phyloP scores from a whole-genome alignment of 1,140 invertebrate species.

The Periplaneta americana region DNA sequence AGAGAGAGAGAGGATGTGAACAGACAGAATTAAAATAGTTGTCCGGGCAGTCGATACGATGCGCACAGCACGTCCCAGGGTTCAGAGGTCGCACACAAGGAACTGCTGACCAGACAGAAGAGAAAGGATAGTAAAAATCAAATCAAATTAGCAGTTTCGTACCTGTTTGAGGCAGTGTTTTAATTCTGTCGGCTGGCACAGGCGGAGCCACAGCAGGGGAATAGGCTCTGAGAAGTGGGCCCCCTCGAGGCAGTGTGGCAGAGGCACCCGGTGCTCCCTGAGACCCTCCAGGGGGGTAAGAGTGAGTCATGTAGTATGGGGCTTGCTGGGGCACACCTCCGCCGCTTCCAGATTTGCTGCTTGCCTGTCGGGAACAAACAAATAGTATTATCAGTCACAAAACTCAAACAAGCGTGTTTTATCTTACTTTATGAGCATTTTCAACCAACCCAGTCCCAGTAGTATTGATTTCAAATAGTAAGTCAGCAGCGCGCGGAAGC shows the following conservation, averaged over 20 bases:
- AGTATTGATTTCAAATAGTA: no score
- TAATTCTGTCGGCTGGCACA: slow-evolving; percentile 48
- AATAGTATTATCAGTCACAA: background rate
- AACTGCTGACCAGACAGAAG: no score
- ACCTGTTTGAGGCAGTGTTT: slow-evolving; percentile 27
- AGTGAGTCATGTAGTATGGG: slow-evolving; percentile 49
- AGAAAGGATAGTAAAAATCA: background rate
- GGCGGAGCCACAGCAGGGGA: slow-evolving; percentile 50
- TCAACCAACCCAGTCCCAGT: no score
- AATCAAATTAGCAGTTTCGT: background rate
- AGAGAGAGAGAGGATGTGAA: no score
- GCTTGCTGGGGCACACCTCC: slow-evolving; percentile 22
- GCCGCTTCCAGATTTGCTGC: slow-evolving; percentile 38
- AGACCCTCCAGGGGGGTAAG: slow-evolving; percentile 30
- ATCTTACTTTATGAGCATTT: background rate
- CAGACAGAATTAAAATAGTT: no score
- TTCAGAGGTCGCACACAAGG: background rate
- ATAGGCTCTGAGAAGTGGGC: slow-evolving; percentile 57
- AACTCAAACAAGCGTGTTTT: background rate
- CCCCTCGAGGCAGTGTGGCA: slow-evolving; percentile 55
- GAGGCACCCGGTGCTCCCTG: slow-evolving; percentile 34
- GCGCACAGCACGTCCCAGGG: no score
- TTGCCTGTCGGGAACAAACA: slow-evolving; percentile 33
- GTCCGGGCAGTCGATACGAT: no score
- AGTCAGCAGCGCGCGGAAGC: no score